phyloP scores from a whole-genome alignment of 2,888 invertebrate genomes.

The Eupithecia vulgata region DNA sequence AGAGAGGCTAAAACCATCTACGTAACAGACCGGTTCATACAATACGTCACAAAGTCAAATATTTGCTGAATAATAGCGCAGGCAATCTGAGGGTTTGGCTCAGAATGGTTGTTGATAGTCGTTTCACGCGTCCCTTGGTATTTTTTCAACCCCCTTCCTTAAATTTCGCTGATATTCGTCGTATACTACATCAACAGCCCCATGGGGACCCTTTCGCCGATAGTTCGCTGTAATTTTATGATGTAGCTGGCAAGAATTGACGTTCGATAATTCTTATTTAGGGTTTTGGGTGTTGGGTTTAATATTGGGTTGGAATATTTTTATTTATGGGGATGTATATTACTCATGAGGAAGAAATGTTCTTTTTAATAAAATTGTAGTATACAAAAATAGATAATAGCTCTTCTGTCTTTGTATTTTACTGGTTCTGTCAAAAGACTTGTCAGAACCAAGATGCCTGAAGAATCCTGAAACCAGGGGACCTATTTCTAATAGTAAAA shows the following conservation, averaged over 20 bases:
- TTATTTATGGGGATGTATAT: background rate
- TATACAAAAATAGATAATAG: background rate
- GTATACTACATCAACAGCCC: conserved; percentile 64
- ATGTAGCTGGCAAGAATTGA: conserved; percentile 39
- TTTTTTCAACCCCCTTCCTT: conserved; percentile 56
- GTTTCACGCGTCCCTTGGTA: conserved; percentile 55
- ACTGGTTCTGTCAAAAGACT: no score
- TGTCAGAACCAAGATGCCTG: background rate
- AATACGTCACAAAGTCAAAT: conserved; percentile 39
- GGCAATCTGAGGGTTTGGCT: conserved; percentile 46
- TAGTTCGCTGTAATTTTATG: conserved; percentile 62
- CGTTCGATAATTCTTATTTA: conserved; percentile 16
- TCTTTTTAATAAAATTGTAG: background rate
- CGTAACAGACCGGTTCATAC: background rate
- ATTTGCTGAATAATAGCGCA: conserved; percentile 47
- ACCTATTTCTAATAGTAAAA: background rate
- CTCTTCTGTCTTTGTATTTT: background rate
- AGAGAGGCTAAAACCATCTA: background rate
- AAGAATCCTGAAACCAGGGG: background rate
- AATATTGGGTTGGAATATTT: conserved; percentile 4
- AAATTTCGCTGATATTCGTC: conserved; percentile 63
- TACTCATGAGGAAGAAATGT: background rate
- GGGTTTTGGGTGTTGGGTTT: conserved; percentile 13
- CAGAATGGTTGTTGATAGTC: conserved; percentile 56
- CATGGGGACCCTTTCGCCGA: conserved; percentile 58